Evolutionary conservation across 2,888 invertebrate species (phyloP), one percentile per base, ranked within the genome.

Genomic region (Elmis aenea): DNA sequence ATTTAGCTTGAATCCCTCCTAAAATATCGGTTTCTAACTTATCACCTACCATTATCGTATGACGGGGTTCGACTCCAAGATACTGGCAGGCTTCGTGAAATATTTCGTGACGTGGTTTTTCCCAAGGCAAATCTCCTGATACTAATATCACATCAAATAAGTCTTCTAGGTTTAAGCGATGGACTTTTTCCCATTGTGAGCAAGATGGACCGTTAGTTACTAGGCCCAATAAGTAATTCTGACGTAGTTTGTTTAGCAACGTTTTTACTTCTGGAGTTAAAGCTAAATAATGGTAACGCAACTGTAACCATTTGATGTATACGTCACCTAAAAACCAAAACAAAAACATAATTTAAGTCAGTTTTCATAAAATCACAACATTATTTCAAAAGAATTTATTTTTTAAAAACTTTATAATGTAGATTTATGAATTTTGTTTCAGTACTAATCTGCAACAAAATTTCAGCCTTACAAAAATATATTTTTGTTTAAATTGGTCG

Each of bases 171-270:
- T 78, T 75, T 47, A 88, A 72, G 49, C 76, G 77, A 42, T 79
- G 74, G 46, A 91, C 76, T 71, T 91, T 91, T 71, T 91, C 90
- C 88, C 90, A 89, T 68, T 91, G 90, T 18, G 86, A 83, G 45
- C 81, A 77, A 39, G 89, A 87, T 6, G 89, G 84, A 27, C 90
- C 90, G 67, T 91, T 91, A 52, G 89, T 88, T 60, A 90, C 86
- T 55, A 91, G 72, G 50, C 81, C 88, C 54, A 90, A 71, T 51
- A 81, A 73, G 66, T 85, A 90, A 60, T 81, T 78, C 64, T 79
- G 75, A 56, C 83, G 78, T 54, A 90, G 71, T 37, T 78, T 75
- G 55, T 74, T 73, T 45, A 91, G 71, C 56, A 90, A 74, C 45
- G 76, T 74, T 52, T 79, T 71, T 42, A 84, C 79, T 50, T 86